Conservation (phyloP, 2,888 invertebrate species). For the Bimastos eiseni region DNA sequence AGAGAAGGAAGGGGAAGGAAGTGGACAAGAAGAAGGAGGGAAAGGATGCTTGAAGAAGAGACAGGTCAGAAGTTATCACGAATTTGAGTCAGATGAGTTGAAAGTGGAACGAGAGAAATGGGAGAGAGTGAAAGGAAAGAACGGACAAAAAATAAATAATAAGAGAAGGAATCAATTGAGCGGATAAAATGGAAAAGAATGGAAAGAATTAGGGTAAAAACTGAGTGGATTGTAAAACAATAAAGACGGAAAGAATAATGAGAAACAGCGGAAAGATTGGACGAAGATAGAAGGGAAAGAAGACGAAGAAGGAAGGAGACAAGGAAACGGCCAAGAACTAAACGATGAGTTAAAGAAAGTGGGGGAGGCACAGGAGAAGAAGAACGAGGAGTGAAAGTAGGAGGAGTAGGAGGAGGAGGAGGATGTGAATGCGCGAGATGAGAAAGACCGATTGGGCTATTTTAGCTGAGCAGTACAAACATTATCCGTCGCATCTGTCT, state of each 20-base stretch:
- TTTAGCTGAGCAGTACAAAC: constrained; percentile 14
- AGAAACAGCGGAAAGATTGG: not conserved
- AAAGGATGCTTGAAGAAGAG: not conserved
- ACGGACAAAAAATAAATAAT: not conserved
- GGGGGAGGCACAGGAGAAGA: not conserved
- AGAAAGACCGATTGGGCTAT: not conserved
- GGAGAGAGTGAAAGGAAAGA: not conserved
- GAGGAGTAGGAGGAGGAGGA: not conserved
- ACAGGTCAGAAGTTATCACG: not conserved
- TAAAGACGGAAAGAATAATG: not conserved
- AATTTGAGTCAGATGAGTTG: not conserved
- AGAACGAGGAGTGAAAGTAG: not conserved
- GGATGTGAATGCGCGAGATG: constrained; percentile 2
- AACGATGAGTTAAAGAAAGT: not conserved
- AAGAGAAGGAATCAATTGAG: not conserved
- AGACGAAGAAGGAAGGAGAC: not conserved
- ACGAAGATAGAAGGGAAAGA: not conserved
- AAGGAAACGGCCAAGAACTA: not conserved
- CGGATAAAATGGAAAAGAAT: not conserved
- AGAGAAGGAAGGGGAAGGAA: not conserved
- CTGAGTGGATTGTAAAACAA: not conserved
- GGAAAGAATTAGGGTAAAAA: not conserved
- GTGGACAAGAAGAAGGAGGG: not conserved
- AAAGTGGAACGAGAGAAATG: not conserved
- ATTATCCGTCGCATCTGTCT: not conserved